Percentiles rank a stretch among this genome's conserved stretches.
Evolutionary conservation across 2,113 vertebrate genomes (phyloP).

Genomic region (Ranitomeya variabilis): DNA sequence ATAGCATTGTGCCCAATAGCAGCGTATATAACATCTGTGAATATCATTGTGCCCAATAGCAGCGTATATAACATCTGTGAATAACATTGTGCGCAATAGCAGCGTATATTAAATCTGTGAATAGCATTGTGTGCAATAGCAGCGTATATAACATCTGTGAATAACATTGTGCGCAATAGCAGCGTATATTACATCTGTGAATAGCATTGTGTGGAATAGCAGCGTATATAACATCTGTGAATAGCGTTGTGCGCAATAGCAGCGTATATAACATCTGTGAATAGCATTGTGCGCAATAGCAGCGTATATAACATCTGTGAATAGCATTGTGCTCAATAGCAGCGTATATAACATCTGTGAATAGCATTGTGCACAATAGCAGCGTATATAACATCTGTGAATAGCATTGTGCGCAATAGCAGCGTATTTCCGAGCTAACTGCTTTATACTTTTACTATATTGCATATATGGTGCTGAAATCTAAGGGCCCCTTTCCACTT

Average conservation of each 20-base stretch:
- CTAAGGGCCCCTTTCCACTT: too few relatives aligned
- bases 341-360: not conserved
- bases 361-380: not conserved
- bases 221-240: not conserved
- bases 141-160: not conserved
- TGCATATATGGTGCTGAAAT: not conserved
- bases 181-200: not conserved
- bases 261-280: not conserved
- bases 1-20: not conserved
- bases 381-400: not conserved
- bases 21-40: not conserved
- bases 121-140: not conserved
- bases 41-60: not conserved
- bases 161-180: not conserved
- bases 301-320: not conserved
- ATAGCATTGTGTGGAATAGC: not conserved
- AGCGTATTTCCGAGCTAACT: too few relatives aligned
- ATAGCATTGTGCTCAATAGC: not conserved
- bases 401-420: not conserved
- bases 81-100: not conserved
- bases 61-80: not conserved
- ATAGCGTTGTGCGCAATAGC: not conserved
- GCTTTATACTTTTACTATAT: not conserved
- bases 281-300: not conserved
- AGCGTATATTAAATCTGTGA: not conserved